Conservation (phyloP, 2,797 vertebrate genomes). For the Thamnophis elegans region DNA sequence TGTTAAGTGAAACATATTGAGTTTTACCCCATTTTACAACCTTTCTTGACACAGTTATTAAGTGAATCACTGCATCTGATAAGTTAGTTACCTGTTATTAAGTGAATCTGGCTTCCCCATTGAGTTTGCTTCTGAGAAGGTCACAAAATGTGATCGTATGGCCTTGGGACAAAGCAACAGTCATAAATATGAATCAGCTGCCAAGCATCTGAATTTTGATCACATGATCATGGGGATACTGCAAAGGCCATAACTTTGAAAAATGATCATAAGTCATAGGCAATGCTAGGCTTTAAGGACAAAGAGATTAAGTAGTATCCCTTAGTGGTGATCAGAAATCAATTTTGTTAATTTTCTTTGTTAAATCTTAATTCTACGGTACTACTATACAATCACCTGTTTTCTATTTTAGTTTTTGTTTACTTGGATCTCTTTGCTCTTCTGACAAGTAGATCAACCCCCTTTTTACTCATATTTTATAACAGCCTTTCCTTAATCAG, state of each 20-base stretch:
- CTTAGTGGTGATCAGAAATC: background rate
- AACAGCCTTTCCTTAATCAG: background rate
- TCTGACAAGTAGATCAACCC: background rate
- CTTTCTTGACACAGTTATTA: background rate
- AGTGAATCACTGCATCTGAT: too few relatives aligned
- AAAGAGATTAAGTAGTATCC: background rate
- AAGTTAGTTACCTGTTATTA: too few relatives aligned
- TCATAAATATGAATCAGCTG: too few relatives aligned
- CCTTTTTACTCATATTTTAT: slow-evolving; percentile 5
- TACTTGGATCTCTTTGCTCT: background rate
- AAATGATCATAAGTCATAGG: background rate
- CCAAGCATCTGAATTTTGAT: too few relatives aligned
- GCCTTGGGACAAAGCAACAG: too few relatives aligned
- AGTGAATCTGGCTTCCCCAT: too few relatives aligned
- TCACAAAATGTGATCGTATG: too few relatives aligned
- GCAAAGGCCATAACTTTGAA: too few relatives aligned
- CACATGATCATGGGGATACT: too few relatives aligned
- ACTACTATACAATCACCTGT: background rate
- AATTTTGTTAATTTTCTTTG: slow-evolving; percentile 2
- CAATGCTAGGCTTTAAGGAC: background rate
- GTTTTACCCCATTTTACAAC: background rate
- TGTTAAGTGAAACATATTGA: background rate
- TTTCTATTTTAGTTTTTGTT: slow-evolving; percentile 27
- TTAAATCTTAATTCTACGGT: slow-evolving; percentile 11
- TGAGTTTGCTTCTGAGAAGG: too few relatives aligned